phyloP scores from a whole-genome alignment of 2,113 vertebrate genomes.

The Mus musculus region GRCm39 chr10:35928001-35928500 shows the following conservation, averaged over 20 bases:
- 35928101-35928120: constrained; percentile 70
- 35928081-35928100: constrained; percentile 61
- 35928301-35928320: background rate
- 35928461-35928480: background rate
- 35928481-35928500: background rate
- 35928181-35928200: constrained; percentile 73
- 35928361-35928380: background rate
- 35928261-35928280: constrained; percentile 10
- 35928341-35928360: background rate
- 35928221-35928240: constrained; percentile 75
- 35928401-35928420: background rate
- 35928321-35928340: background rate
- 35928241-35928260: constrained; percentile 63
- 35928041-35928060: constrained; percentile 13
- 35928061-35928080: constrained; percentile 16
- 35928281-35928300: background rate
- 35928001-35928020: constrained; percentile 21
- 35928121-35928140: constrained; percentile 68
- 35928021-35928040: background rate
- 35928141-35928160: constrained; percentile 65
- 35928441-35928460: background rate
- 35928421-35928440: background rate
- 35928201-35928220: constrained; percentile 79
- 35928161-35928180: constrained; percentile 70
- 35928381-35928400: background rate